These are phyloP conservation scores for Eupithecia pulchellata DNA, from an alignment of 2,888 invertebrate genomes.

Conservation along the genomic window DNA sequence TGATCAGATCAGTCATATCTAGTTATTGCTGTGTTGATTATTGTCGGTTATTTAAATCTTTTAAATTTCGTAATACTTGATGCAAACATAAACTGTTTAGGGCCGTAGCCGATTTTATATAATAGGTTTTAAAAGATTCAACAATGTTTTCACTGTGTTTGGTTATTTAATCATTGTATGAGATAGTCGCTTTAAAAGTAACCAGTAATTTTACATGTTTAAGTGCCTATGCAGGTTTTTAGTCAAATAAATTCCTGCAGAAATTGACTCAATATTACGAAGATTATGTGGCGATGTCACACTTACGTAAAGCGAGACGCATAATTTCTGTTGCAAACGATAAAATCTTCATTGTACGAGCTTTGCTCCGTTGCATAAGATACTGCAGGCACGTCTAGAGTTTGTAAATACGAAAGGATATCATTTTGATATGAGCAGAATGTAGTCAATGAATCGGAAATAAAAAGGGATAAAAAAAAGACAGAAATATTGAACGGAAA, in stretches of 20 bases:
- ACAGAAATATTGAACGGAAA: too few species aligned
- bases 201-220: background rate
- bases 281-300: conserved; percentile 21
- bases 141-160: background rate
- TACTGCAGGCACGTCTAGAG: conserved; percentile 10
- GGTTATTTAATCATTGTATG: background rate
- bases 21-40: conserved; percentile 26
- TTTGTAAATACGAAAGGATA: conserved; percentile 2
- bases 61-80: conserved; percentile 8
- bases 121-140: background rate
- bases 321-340: conserved; percentile 29
- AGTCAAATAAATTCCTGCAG: background rate
- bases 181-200: background rate
- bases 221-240: background rate
- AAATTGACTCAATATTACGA: conserved; percentile 1
- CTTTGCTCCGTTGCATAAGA: conserved; percentile 28
- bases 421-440: background rate
- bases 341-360: conserved; percentile 33
- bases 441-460: background rate
- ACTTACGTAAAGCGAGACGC: conserved; percentile 27
- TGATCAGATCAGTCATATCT: conserved; percentile 41
- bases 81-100: background rate
- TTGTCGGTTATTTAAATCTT: conserved; percentile 16
- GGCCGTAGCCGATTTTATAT: background rate
- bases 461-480: background rate